Conservation (phyloP, 2,113 vertebrate genomes). For the Lagopus leucura region DNA sequence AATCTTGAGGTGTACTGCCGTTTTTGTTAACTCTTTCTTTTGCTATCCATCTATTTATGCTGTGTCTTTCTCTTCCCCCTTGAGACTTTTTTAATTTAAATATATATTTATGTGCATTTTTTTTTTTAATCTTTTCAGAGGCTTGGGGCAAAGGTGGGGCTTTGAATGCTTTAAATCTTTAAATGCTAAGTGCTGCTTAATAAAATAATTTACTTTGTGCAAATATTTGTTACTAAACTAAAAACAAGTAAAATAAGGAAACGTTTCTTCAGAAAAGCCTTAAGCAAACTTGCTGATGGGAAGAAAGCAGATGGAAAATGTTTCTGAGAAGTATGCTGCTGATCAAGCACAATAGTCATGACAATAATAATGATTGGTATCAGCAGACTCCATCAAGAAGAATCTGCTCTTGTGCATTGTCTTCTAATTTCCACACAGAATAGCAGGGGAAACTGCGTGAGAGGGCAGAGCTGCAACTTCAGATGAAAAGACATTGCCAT, state of each 20-base stretch:
- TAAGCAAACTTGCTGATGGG: not conserved
- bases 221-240: not conserved
- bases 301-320: not conserved
- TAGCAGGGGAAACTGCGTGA: not conserved
- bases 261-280: not conserved
- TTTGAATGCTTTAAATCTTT: conserved; percentile 3
- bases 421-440: not conserved
- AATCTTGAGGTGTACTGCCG: conserved; percentile 38
- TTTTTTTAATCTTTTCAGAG: not conserved
- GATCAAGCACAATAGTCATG: not conserved
- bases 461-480: not conserved
- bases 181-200: not conserved
- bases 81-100: not conserved
- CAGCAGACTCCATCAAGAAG: not conserved
- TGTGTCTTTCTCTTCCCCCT: not conserved
- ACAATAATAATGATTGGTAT: not conserved
- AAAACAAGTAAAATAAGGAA: not conserved
- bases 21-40: conserved; percentile 61
- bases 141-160: not conserved
- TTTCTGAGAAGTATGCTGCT: not conserved
- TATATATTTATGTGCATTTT: not conserved
- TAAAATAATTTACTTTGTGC: not conserved
- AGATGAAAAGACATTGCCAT: not conserved
- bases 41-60: not conserved
- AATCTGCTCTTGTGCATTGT: not conserved